Conservation (phyloP, 2,113 vertebrate species). For the Anthoscopus minutus region DNA sequence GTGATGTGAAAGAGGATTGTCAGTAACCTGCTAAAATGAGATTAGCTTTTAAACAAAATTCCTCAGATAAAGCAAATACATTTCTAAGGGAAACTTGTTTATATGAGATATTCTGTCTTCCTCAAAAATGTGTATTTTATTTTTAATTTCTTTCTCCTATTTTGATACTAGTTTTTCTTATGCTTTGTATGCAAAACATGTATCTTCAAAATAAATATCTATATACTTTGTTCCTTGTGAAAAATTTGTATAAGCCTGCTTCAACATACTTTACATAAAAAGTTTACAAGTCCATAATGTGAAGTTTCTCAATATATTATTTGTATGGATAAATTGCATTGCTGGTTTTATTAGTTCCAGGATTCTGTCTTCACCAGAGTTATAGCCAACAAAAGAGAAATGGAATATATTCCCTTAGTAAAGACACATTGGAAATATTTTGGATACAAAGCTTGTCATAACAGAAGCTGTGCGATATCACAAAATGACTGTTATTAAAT, state of each 20-base stretch:
- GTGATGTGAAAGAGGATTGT: not conserved
- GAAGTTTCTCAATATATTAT: not conserved
- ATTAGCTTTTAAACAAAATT: not conserved
- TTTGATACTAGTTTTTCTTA: not conserved
- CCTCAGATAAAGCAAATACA: not conserved
- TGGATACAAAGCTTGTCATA: not conserved
- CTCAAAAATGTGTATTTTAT: not conserved
- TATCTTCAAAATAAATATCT: not conserved
- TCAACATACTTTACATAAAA: not conserved
- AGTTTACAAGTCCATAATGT: not conserved
- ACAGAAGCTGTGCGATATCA: not conserved
- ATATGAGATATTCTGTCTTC: not conserved
- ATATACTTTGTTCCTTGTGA: not conserved
- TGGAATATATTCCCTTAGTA: not conserved
- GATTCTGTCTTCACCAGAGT: not conserved
- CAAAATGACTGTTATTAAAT: not conserved
- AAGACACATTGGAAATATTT: not conserved
- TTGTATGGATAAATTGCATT: not conserved
- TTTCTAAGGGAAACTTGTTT: not conserved
- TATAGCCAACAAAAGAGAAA: not conserved
- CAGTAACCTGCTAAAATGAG: not conserved
- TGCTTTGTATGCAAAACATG: fast-evolving
- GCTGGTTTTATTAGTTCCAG: not conserved
- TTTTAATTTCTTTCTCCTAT: not conserved
- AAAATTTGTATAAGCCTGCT: not conserved